phyloP scores from a whole-genome alignment of 2,113 vertebrate species.

The Leptobrachium ailaonicum region DNA sequence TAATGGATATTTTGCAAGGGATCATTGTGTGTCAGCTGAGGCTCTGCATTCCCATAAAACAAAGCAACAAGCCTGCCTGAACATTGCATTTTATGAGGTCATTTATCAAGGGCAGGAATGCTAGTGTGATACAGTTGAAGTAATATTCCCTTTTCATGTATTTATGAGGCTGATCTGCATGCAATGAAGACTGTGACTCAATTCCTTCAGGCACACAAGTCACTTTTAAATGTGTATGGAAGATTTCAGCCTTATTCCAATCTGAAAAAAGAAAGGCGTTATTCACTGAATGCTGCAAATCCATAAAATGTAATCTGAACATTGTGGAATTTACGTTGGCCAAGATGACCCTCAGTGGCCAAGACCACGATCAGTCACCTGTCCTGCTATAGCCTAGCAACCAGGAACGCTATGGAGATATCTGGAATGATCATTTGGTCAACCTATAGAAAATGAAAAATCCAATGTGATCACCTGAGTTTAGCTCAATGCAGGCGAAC shows the following conservation, averaged over 20 bases:
- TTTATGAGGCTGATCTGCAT: conserved; percentile 47
- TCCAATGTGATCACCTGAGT: too few relatives aligned
- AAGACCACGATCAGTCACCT: too few relatives aligned
- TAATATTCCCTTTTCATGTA: conserved; percentile 47
- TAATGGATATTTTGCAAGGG: conserved; percentile 50
- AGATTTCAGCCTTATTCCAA: conserved; percentile 33
- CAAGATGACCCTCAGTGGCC: too few relatives aligned
- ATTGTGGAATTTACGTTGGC: too few relatives aligned
- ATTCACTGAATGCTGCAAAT: conserved; percentile 5
- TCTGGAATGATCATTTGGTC: too few relatives aligned
- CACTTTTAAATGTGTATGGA: conserved; percentile 29
- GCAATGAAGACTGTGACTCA: conserved; percentile 36
- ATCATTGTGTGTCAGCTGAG: conserved; percentile 45
- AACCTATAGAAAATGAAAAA: too few relatives aligned
- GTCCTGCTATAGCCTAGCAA: too few relatives aligned
- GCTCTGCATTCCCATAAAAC: conserved; percentile 45
- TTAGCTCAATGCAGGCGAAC: too few relatives aligned
- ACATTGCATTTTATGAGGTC: conserved; percentile 47
- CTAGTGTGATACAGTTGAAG: conserved; percentile 43
- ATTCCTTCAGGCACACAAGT: conserved; percentile 42
- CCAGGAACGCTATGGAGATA: too few relatives aligned
- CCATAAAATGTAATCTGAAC: neutral
- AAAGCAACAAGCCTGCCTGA: conserved; percentile 47
- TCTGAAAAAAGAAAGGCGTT: neutral
- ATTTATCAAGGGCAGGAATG: conserved; percentile 47